Evolutionary conservation across 2,113 vertebrate genomes (phyloP).

Genomic region (Prolemur simus): DNA sequence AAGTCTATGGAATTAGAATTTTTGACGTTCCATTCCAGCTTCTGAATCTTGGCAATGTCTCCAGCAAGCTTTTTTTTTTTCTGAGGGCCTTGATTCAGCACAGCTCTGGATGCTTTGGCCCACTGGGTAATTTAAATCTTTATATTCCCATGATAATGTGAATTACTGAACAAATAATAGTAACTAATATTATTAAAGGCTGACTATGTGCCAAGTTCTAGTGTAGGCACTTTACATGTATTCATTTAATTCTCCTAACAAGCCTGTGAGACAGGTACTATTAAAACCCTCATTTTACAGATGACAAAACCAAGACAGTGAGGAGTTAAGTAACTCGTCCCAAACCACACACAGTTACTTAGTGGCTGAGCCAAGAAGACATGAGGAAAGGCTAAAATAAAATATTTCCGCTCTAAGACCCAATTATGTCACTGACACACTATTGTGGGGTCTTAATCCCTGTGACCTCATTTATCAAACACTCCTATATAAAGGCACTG

Average conservation of each 20-base stretch:
- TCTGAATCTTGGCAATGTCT: constrained; percentile 25
- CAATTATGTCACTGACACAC: not conserved
- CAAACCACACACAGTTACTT: not conserved
- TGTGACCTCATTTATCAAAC: not conserved
- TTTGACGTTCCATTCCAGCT: not conserved
- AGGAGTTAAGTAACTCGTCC: not conserved
- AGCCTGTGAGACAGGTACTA: not conserved
- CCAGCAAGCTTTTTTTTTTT: not conserved
- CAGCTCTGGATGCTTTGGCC: constrained; percentile 16
- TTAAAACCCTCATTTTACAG: not conserved
- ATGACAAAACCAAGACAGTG: not conserved
- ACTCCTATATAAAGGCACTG: not conserved
- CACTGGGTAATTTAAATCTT: constrained; percentile 51
- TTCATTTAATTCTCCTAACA: not conserved
- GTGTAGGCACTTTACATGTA: not conserved
- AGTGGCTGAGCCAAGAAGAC: not conserved
- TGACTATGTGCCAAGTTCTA: not conserved
- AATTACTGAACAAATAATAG: constrained; percentile 26
- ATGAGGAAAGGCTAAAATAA: not conserved
- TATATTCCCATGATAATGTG: not conserved
- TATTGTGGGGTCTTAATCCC: not conserved
- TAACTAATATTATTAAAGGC: not conserved
- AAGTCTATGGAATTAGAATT: not conserved
- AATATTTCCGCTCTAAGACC: constrained; percentile 11
- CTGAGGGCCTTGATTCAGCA: not conserved